Conservation (phyloP, 2,888 invertebrate genomes). For the Salpingus planirostris region DNA sequence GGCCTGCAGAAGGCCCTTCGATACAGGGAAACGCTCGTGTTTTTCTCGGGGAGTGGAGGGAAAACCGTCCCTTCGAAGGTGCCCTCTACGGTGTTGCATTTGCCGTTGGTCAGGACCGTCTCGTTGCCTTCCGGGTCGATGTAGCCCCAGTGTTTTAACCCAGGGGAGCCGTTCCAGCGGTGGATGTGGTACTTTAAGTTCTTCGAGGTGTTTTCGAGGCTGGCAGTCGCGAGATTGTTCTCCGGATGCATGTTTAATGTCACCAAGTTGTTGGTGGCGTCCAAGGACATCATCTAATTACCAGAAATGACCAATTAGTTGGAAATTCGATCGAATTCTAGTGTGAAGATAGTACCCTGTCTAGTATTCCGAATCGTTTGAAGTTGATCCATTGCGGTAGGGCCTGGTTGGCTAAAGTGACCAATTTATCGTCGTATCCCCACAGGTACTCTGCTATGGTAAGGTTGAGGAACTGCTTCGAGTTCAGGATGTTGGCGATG, state of each 20-base stretch:
- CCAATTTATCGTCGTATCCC: constrained; percentile 72
- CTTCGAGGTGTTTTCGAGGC: constrained; percentile 26
- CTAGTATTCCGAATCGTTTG: constrained; percentile 69
- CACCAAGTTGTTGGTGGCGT: constrained; percentile 52
- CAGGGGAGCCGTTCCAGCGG: constrained; percentile 55
- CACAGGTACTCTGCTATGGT: constrained; percentile 65
- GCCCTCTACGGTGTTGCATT: constrained; percentile 60
- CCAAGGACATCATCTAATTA: constrained; percentile 51
- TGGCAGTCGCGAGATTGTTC: constrained; percentile 17
- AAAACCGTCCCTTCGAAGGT: constrained; percentile 65
- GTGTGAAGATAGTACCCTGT: constrained; percentile 52
- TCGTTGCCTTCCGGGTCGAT: constrained; percentile 28
- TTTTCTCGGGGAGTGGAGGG: constrained; percentile 49
- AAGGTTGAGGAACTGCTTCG: constrained; percentile 55
- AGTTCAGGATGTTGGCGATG: constrained; percentile 47
- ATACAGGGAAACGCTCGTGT: constrained; percentile 53
- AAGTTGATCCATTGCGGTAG: constrained; percentile 74
- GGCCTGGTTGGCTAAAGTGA: constrained; percentile 58
- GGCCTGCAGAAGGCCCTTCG: constrained; percentile 70
- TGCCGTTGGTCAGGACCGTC: constrained; percentile 39
- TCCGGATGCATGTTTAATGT: constrained; percentile 43
- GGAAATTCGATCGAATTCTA: constrained; percentile 2
- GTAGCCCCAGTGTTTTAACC: constrained; percentile 62
- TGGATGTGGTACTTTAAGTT: constrained; percentile 48
- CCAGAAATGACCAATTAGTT: constrained; percentile 8